Evolutionary conservation across 2,797 vertebrate genomes (phyloP).

Genomic region (Diceros bicornis): DNA sequence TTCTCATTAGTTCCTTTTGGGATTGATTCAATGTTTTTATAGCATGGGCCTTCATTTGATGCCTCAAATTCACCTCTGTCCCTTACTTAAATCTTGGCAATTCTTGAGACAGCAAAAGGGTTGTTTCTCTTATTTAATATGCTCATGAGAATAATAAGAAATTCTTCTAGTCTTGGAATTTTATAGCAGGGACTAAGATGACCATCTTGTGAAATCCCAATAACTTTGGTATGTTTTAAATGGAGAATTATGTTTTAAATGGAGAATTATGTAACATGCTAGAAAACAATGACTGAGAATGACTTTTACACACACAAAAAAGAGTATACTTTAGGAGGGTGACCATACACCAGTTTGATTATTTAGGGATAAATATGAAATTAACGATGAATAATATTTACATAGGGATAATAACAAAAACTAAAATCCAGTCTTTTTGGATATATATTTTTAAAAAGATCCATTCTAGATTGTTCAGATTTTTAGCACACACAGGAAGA

Average conservation of each 20-base stretch:
- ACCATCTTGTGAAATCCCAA: constrained; percentile 8
- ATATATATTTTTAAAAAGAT: neutral
- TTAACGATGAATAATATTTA: neutral
- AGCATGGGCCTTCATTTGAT: neutral
- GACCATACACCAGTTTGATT: neutral
- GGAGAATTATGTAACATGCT: neutral
- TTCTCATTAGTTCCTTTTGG: neutral
- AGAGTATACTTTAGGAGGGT: neutral
- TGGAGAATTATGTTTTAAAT: constrained; percentile 22
- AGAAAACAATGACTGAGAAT: constrained; percentile 18
- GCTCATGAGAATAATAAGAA: neutral
- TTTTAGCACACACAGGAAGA: neutral
- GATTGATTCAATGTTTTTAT: neutral
- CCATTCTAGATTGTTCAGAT: neutral
- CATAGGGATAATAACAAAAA: neutral
- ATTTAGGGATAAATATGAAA: neutral
- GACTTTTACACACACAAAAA: neutral
- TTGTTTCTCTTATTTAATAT: constrained; percentile 4
- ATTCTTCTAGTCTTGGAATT: neutral
- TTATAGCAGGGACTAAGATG: neutral
- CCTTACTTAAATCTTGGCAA: neutral
- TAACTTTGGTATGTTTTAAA: constrained; percentile 37
- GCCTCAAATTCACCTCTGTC: neutral
- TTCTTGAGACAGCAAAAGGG: neutral
- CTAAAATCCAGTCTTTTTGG: neutral